A percentile compares a stretch with the other conserved stretches of the same genome.
Evolutionary conservation across 1,140 invertebrate genomes (phyloP).

Genomic region (Branchinecta lindahli): DNA sequence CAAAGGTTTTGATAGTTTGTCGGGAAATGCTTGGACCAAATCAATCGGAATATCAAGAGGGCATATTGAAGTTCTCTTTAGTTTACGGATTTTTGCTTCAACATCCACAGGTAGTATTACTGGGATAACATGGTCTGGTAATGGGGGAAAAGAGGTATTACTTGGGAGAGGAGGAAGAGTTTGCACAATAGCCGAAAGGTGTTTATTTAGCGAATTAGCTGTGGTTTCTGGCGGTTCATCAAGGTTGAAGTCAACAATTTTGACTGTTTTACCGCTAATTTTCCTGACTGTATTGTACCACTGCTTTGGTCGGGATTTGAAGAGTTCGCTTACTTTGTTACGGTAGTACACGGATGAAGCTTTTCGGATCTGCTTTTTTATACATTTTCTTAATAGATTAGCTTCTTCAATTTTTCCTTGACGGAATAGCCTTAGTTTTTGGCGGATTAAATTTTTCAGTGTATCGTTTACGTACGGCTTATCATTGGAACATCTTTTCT

Average conservation of each 20-base stretch:
- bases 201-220: slow-evolving; percentile 4
- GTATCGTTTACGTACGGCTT: not conserved
- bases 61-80: slow-evolving; percentile 7
- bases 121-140: not conserved
- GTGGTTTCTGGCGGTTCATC: not conserved
- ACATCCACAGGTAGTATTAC: not conserved
- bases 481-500: not conserved
- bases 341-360: not conserved
- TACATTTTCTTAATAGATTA: slow-evolving; percentile 7
- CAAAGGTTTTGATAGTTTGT: not conserved
- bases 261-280: not conserved
- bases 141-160: not conserved
- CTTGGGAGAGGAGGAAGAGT: not conserved
- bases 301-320: slow-evolving; percentile 2
- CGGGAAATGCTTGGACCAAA: not conserved
- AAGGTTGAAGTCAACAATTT: not conserved
- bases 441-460: slow-evolving; percentile 3
- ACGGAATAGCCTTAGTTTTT: not conserved
- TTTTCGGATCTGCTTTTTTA: slow-evolving; percentile 7
- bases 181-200: not conserved
- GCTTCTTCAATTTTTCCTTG: slow-evolving; percentile 7
- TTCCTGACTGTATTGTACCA: not conserved
- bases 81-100: slow-evolving; percentile 8
- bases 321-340: slow-evolving; percentile 9
- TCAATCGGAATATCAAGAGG: slow-evolving; percentile 1